Percentiles rank a stretch among this genome's conserved stretches.
Evolutionary conservation across 2,888 invertebrate genomes (phyloP).

Genomic region (Gibbula magus): DNA sequence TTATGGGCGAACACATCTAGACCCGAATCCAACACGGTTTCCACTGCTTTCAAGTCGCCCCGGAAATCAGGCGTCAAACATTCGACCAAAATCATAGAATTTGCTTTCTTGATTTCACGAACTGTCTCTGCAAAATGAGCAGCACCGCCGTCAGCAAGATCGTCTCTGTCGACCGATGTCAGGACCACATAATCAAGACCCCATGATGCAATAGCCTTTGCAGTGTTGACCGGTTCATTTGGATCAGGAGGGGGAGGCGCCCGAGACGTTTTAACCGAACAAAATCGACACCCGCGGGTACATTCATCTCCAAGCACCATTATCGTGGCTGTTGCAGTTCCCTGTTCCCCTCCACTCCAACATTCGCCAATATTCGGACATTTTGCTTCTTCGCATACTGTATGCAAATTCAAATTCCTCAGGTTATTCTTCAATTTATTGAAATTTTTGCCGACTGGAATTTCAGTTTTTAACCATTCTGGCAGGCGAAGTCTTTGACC

Average conservation of each 20-base stretch:
- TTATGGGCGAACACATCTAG: constrained; percentile 99
- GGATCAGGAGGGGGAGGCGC: constrained; percentile 86
- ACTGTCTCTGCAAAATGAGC: constrained; percentile 95
- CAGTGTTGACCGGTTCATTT: constrained; percentile 90
- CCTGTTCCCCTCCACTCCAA: constrained; percentile 84
- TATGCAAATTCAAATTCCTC: constrained; percentile 89
- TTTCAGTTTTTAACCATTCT: constrained; percentile 95
- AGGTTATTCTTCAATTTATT: constrained; percentile 87
- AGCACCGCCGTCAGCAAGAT: constrained; percentile 95
- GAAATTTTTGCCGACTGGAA: constrained; percentile 93
- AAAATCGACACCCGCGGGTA: constrained; percentile 97
- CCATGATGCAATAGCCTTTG: constrained; percentile 93
- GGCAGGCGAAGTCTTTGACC: constrained; percentile 85
- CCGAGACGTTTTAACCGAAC: constrained; percentile 96
- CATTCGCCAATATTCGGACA: constrained; percentile 99
- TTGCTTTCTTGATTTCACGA: constrained; percentile 85
- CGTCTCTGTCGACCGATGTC: constrained; percentile 98
- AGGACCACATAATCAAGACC: constrained; percentile 97
- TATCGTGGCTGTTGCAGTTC: constrained; percentile 98
- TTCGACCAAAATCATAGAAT: constrained; percentile 90
- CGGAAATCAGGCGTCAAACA: constrained; percentile 97
- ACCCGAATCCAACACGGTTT: constrained; percentile 85
- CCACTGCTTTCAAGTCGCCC: constrained; percentile 85
- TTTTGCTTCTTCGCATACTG: constrained; percentile 97
- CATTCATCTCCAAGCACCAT: constrained; percentile 99